Evolutionary conservation across 2,888 invertebrate species (phyloP), one percentile per base, ranked within the genome.

Genomic region (Troides aeacus): DNA sequence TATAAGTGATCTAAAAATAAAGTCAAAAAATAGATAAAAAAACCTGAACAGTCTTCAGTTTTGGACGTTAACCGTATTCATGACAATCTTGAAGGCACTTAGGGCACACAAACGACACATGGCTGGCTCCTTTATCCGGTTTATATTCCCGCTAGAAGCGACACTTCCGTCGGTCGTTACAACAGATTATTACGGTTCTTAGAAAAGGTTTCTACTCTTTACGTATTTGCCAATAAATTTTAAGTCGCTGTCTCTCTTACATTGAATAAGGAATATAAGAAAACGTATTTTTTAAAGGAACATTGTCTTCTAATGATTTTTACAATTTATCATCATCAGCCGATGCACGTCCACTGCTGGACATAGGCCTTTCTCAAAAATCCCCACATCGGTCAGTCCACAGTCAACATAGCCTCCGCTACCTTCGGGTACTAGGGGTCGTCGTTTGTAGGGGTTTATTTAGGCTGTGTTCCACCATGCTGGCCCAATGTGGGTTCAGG

Each of bases 121-220:
- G 59, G 65, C 42, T 42, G 23, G 17, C 17, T 59, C 73, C 73
- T 39, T 17, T 53, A 64, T 58, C 18, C 80, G 74, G 74, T 86
- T 86, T 86, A 86, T 79, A 79, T 79, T 42, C 79, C 74, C 75
- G 78, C 80, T 76, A 81, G 81, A 78, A 81, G 39, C 36, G 30
- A 24, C 62, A 50, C 23, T 84, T 78, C 80, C 77, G 74, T 59
- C 79, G 80, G 81, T 84, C 84, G 86, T 89, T 84, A 87, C 80
- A 77, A 76, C 85, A 87, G 87, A 87, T 88, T 88, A 88, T 87
- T 81, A 84, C 82, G 74, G 82, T 83, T n/a, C 86, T 86, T 84
- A 63, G 53, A 63, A 63, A 53, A 21, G 39, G 61, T 66, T 30
- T 66, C 53, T 53, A 53, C n/a, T 15, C 50, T 50, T 17, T 18